Evolutionary conservation across 2,113 vertebrate species (phyloP).

Genomic region (Oncorhynchus gorbuscha): DNA sequence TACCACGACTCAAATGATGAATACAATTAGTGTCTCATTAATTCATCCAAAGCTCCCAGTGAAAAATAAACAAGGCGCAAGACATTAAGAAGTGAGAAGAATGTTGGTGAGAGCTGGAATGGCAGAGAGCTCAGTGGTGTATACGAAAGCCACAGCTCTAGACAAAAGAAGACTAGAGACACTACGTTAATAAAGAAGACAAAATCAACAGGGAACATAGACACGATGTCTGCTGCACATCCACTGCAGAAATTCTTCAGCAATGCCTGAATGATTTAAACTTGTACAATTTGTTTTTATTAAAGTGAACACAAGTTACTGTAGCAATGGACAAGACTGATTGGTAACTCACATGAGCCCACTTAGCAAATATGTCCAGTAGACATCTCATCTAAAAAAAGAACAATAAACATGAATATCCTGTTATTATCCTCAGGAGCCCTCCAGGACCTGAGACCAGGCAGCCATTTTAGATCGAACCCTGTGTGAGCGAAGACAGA

Average conservation of each 20-base stretch:
- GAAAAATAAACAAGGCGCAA: not conserved
- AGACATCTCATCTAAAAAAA: too few relatives aligned
- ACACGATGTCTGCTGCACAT: not conserved
- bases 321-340: too few relatives aligned
- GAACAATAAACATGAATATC: too few relatives aligned
- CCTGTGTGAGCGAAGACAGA: not conserved
- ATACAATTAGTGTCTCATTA: not conserved
- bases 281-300: not conserved
- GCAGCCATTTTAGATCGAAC: too few relatives aligned
- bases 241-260: not conserved
- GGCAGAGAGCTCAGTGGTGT: slow-evolving; percentile 17
- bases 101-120: slow-evolving; percentile 6
- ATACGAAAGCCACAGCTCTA: not conserved
- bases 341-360: too few relatives aligned
- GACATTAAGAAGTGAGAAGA: slow-evolving; percentile 4
- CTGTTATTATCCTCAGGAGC: not conserved
- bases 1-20: not conserved
- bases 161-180: slow-evolving; percentile 1
- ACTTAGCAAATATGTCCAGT: too few relatives aligned
- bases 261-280: not conserved
- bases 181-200: not conserved
- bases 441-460: not conserved
- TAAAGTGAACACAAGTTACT: too few relatives aligned
- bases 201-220: not conserved
- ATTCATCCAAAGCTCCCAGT: not conserved